Percentiles rank a stretch among this genome's conserved stretches.
These are phyloP conservation scores for Cataglyphis albicans DNA, from an alignment of 2,888 invertebrate genomes.

Conservation along the genomic window DNA sequence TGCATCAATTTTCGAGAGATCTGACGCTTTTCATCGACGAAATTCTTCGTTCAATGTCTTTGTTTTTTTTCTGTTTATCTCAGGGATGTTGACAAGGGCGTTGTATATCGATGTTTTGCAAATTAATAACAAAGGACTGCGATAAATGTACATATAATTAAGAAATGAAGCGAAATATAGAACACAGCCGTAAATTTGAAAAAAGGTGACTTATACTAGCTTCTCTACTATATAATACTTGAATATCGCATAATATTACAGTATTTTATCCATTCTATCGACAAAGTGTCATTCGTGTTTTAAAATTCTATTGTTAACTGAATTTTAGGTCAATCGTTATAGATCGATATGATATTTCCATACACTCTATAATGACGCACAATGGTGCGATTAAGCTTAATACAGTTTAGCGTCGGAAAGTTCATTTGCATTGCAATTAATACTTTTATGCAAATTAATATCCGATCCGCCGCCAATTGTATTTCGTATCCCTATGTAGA, in stretches of 20 bases:
- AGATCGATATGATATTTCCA: conserved; percentile 20
- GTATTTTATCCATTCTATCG: conserved; percentile 40
- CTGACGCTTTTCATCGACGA: conserved; percentile 4
- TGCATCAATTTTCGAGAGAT: conserved; percentile 68
- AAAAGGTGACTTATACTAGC: neutral
- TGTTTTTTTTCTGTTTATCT: conserved; percentile 12
- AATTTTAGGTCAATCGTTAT: conserved; percentile 47
- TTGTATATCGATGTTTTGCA: conserved; percentile 17
- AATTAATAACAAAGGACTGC: conserved; percentile 1
- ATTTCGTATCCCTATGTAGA: neutral
- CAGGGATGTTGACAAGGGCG: neutral
- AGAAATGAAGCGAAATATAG: neutral
- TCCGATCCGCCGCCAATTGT: conserved; percentile 22
- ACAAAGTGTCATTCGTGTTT: conserved; percentile 37
- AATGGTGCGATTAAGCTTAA: neutral
- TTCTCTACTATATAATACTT: neutral
- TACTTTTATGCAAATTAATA: conserved; percentile 47
- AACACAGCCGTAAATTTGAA: neutral
- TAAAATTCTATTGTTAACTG: conserved; percentile 32
- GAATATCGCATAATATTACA: neutral
- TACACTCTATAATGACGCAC: neutral
- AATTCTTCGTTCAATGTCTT: conserved; percentile 31
- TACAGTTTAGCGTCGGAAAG: neutral
- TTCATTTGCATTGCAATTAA: conserved; percentile 42
- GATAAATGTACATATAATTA: neutral